Conservation (phyloP, 2,797 vertebrate species). For the Fundulus diaphanus region DNA sequence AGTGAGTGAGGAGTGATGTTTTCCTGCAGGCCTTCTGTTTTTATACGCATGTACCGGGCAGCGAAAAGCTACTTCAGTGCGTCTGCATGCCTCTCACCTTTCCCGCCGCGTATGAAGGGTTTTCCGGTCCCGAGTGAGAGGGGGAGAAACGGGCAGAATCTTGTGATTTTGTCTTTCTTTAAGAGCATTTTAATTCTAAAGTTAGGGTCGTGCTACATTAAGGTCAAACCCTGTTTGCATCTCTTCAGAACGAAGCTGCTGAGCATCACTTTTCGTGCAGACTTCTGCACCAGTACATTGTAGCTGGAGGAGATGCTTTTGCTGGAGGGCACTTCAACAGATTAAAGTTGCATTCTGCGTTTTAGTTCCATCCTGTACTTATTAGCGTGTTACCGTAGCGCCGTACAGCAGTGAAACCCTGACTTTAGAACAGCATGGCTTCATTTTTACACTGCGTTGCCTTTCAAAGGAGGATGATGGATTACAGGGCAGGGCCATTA, state of each 20-base stretch:
- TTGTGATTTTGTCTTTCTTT: conserved; percentile 1
- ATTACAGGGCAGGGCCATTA: too few species aligned
- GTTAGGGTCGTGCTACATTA: not conserved
- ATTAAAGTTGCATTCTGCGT: not conserved
- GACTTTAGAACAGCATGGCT: not conserved
- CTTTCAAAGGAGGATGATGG: too few species aligned
- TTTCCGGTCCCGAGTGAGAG: conserved; percentile 36
- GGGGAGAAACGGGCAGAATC: not conserved
- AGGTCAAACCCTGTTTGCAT: not conserved
- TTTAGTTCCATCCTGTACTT: not conserved
- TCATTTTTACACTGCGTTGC: not conserved
- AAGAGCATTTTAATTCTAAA: not conserved
- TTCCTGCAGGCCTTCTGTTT: conserved; percentile 50
- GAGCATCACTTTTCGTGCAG: not conserved
- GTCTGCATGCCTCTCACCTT: conserved; percentile 35
- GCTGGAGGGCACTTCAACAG: not conserved
- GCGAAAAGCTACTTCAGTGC: conserved; percentile 30
- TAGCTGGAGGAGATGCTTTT: not conserved
- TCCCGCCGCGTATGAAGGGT: conserved; percentile 43
- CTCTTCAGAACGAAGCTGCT: not conserved
- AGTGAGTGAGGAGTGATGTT: conserved; percentile 15
- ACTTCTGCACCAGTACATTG: not conserved
- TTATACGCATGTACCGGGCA: conserved; percentile 51
- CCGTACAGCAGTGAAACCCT: not conserved
- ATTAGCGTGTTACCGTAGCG: not conserved